Base-by-base conservation (phyloP, 2,113 vertebrate genomes). In the Phylloscopus trochiloides region DNA sequence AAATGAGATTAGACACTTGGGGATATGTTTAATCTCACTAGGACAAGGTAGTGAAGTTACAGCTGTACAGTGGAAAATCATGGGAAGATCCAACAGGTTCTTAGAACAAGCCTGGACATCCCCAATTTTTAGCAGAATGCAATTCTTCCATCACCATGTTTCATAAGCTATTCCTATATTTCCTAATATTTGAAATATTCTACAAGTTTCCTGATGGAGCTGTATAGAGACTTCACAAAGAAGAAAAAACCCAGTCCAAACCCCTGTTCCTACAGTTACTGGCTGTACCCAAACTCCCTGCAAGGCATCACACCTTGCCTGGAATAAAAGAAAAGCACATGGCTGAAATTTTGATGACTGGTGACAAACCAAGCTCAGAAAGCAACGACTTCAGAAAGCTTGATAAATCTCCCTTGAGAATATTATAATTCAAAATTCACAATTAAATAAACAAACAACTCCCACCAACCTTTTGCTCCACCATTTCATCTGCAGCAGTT, bases 1-100 rank as follows among this genome's bases (percentile, higher is more conserved):
- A 95, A 96, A 96, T 81, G 43, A 96, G 76, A 95, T 93, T 95
- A 93, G 71, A 67, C 95, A 66, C 50, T 79, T 63, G 92, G 67
- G 96, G 67, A 59, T 94, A 86, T 29, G 10, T 96, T 95, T 94
- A 96, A 94, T 94, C 92, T 96, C 88, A 55, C 66, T 42, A 67
- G 74, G 83, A 94, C 72, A 83, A 93, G 83, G 77, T 86, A 31
- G n/a, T 76, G 11, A 75, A 96, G 85, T 93, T 94, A 77, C 32
- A 88, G 34, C 25, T 88, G 76, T 38, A 38, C 72, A 92, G 68
- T 34, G 48, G 55, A 93, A 95, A 97, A 91, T 57, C 3, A 74
- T 6, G 71, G 65, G 74, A 95, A 96, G 92, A 68, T 7, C 43
- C 87, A 81, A 88, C 75, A 95, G 32, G 16, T 90, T 63, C 62